Evolutionary conservation across 2,888 invertebrate genomes (phyloP), one percentile per base, ranked within the genome.

Genomic region (Lampropteryx suffumata): DNA sequence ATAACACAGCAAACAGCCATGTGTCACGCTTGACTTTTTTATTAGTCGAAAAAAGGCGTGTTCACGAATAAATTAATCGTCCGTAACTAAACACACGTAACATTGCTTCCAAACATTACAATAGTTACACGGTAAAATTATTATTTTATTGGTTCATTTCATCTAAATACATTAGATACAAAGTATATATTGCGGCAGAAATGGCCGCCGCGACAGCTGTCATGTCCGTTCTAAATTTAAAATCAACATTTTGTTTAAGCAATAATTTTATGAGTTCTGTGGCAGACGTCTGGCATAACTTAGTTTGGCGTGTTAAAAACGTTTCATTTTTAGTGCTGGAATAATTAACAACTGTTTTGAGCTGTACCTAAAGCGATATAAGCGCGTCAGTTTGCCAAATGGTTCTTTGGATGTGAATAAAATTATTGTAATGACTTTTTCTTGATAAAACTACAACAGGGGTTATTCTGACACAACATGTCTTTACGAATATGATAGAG

Each of bases 181-280:
- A 12, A 35, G 9, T 11, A 9, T 14, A 36, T 29, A 27, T 32
- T 21, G 61, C 62, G 64, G 71, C 68, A 47, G 69, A 73, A 80
- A 85, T 85, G 81, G 80, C 78, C 69, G 74, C 69, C 72, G 67
- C 41, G 84, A 79, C 87, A 87, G 85, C 87, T 90, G 89, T 85
- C 86, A 65, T 76, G 82, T 79, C 80, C 76, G 78, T 79, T 85
- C 84, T 80, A 84, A 84, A 87, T 85, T 84, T 82, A 84, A 88
- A 87, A 82, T 75, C 79, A 86, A 82, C 82, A 79, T 79, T 70
- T 54, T 37, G 46, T 55, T 48, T 39, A n/a, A 46, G 49, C 81
- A 79, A 76, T 79, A 69, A 71, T 62, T 75, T 75, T 79, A 76
- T 77, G 75, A 79, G 70, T 67, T 67, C 64, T 60, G 59, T 64